A percentile compares a stretch with the other conserved stretches of the same genome.
phyloP scores from a whole-genome alignment of 2,113 vertebrate species.

The Hystrix brachyura region DNA sequence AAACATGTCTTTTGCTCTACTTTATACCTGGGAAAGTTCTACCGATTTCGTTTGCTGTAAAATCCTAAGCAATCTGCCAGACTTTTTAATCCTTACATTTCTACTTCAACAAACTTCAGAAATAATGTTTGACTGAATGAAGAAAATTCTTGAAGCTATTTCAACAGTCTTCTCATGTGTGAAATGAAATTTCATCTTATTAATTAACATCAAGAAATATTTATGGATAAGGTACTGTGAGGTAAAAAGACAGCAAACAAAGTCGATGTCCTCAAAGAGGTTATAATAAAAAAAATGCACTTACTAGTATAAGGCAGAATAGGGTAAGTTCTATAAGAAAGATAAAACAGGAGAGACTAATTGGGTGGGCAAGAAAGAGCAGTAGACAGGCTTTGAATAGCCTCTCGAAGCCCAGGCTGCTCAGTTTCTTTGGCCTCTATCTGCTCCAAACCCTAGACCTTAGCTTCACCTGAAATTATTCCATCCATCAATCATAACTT shows the following conservation, averaged over 20 bases:
- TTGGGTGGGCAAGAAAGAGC: background rate
- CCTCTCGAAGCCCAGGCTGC: background rate
- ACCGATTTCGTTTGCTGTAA: background rate
- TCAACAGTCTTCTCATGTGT: background rate
- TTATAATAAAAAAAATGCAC: background rate
- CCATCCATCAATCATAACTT: background rate
- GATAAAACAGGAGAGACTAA: background rate
- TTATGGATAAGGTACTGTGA: background rate
- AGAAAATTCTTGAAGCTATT: slow-evolving; percentile 41
- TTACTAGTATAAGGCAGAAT: background rate
- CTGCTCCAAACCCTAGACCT: background rate
- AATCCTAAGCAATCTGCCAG: background rate
- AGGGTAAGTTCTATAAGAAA: background rate
- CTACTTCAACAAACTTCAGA: slow-evolving; percentile 16
- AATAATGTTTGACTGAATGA: background rate
- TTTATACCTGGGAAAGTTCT: slow-evolving; percentile 47
- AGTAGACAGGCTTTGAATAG: background rate
- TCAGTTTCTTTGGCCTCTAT: background rate
- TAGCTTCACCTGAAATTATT: slow-evolving; percentile 1
- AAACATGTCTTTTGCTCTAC: slow-evolving; percentile 10
- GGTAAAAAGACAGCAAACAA: background rate
- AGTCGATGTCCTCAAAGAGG: background rate
- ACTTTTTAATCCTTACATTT: background rate
- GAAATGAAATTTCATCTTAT: slow-evolving; percentile 22
- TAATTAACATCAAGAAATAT: slow-evolving; percentile 50